Base-by-base conservation (phyloP, 2,888 invertebrate genomes). In the Trissolcus japonicus region DNA sequence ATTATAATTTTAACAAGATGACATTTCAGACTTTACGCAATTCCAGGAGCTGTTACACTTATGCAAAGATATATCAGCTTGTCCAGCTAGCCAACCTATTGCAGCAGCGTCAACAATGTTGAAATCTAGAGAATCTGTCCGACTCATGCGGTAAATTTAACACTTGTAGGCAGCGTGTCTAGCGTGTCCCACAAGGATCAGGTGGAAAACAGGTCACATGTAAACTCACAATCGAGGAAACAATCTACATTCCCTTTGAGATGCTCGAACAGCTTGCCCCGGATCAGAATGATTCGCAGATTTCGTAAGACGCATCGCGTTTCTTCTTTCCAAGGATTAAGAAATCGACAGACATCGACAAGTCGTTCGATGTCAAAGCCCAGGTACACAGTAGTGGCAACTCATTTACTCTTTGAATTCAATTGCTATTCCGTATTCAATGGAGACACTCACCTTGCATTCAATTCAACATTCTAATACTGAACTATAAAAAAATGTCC, bases 271-370 rank as follows among this genome's bases (percentile, higher is more conserved):
- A 74, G 66, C 62, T 66, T 80, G 69, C 76, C 79, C 62, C 67
- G 79, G 74, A 68, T 80, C 48, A 63, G 63, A 53, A 66, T 35
- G 25, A 80, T 72, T 72, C 69, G 73, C 40, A 63, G 60, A 62
- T 78, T 81, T 61, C 81, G 80, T 54, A 81, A 81, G 60, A 51
- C 65, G 19, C 71, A 68, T 35, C 14, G 13, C 54, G 72, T 54
- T 77, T 57, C 62, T 71, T 53, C 40, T 54, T 63, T n/a, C 19
- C 55, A 4, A 62, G 61, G 66, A 72, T 68, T 57, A 59, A 66
- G 66, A 78, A 65, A 73, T 56, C 51, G 21, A 35, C 53, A 57
- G 60, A 66, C 62, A 68, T 61, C 62, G 61, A 69, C 56, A 59
- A 67, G 51, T 59, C 55, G 25, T 57, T 46, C 14, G 60, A 65